phyloP scores from a whole-genome alignment of 1,140 invertebrate species.

The Philaenus spumarius region DNA sequence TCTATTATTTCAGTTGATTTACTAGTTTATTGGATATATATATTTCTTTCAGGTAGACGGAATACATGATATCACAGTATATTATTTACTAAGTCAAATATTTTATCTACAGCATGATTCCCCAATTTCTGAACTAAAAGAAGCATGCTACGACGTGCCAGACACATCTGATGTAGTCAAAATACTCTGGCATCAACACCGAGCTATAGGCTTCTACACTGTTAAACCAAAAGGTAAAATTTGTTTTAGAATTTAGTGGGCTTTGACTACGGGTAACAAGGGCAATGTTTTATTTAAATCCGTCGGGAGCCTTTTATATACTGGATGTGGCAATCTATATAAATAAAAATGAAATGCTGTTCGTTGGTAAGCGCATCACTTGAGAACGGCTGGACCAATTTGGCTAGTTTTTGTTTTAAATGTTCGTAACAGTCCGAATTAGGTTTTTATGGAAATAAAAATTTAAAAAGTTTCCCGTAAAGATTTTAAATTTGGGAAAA shows the following conservation, averaged over 20 bases:
- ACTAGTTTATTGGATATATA: background rate
- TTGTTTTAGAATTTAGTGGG: no score
- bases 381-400: no score
- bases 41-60: background rate
- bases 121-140: slow-evolving; percentile 18
- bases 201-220: slow-evolving; percentile 32
- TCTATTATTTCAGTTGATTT: background rate
- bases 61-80: slow-evolving; percentile 16
- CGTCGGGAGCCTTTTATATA: background rate
- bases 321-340: background rate
- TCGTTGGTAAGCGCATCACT: no score
- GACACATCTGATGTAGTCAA: slow-evolving; percentile 27
- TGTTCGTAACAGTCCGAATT: no score
- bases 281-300: background rate
- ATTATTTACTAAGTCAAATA: slow-evolving; percentile 30
- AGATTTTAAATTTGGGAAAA: background rate
- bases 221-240: slow-evolving; percentile 31
- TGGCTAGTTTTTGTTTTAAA: no score
- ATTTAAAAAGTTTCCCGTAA: no score
- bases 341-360: no score
- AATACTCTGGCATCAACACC: slow-evolving; percentile 29
- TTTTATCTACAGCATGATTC: slow-evolving; percentile 27
- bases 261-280: no score
- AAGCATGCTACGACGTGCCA: slow-evolving; percentile 28
- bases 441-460: no score